Percentiles rank a stretch among this genome's conserved stretches.
These are phyloP conservation scores for Manis crassicaudata DNA, from an alignment of 2,797 vertebrate genomes.

Conservation along the genomic window DNA sequence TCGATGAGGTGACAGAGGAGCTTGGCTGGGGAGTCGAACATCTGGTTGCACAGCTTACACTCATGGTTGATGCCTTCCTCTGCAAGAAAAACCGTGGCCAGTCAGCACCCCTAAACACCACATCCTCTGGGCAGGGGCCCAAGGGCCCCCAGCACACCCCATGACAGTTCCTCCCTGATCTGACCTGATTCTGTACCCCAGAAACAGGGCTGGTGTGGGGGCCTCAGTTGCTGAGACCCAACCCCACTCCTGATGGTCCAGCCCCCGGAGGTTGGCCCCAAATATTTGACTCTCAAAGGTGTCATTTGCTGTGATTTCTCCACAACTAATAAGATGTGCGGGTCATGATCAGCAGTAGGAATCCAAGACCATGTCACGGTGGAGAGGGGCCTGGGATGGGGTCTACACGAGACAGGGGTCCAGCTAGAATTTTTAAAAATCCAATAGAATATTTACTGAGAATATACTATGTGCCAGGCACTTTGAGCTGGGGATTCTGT, in stretches of 20 bases:
- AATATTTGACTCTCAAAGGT: background rate
- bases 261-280: background rate
- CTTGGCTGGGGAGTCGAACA: conserved; percentile 99
- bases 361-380: background rate
- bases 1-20: conserved; percentile 99
- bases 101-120: conserved; percentile 85
- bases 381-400: background rate
- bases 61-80: conserved; percentile 99
- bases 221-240: background rate
- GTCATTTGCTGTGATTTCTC: accelerated
- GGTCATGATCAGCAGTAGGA: background rate
- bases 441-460: background rate
- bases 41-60: conserved; percentile 99
- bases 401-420: background rate
- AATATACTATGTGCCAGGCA: background rate
- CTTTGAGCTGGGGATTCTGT: background rate
- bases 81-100: conserved; percentile 92
- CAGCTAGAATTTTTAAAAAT: background rate
- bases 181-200: too few species aligned
- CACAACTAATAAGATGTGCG: background rate
- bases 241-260: background rate
- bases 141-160: accelerated
- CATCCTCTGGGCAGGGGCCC: conserved; percentile 58
- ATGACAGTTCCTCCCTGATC: background rate
- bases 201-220: background rate